phyloP scores from a whole-genome alignment of 2,113 vertebrate genomes.

The Orientallactaga bullata region DNA sequence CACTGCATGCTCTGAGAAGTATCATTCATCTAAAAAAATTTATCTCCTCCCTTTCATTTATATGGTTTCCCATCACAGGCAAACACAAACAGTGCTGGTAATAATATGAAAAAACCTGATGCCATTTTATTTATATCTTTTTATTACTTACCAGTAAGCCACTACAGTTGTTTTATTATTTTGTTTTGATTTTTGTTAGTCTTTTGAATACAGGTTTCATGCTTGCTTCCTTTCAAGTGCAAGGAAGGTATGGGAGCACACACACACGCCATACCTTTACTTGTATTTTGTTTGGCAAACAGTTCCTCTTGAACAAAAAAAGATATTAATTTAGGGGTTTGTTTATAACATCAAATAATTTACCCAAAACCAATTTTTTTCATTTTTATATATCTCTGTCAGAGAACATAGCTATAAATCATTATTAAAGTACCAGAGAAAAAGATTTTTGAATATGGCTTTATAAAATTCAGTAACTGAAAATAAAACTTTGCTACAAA shows the following conservation, averaged over 20 bases:
- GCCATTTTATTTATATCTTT: constrained; percentile 69
- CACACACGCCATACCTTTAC: not conserved
- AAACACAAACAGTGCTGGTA: constrained; percentile 55
- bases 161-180: constrained; percentile 45
- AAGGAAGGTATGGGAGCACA: not conserved
- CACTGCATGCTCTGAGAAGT: constrained; percentile 60
- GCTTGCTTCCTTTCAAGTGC: not conserved
- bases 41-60: constrained; percentile 55
- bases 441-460: not conserved
- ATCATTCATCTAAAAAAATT: constrained; percentile 8
- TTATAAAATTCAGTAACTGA: constrained; percentile 64
- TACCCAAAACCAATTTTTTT: not conserved
- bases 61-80: constrained; percentile 60
- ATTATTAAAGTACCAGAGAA: not conserved
- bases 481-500: constrained; percentile 46
- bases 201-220: constrained; percentile 1
- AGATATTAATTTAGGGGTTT: not conserved
- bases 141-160: constrained; percentile 51
- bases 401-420: constrained; percentile 15
- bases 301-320: not conserved
- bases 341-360: constrained; percentile 6
- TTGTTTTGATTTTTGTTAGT: constrained; percentile 58
- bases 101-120: constrained; percentile 64
- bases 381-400: not conserved
- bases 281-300: constrained; percentile 15